Evolutionary conservation across 2,797 vertebrate species (phyloP).

Genomic region (Adelosebastes latens): DNA sequence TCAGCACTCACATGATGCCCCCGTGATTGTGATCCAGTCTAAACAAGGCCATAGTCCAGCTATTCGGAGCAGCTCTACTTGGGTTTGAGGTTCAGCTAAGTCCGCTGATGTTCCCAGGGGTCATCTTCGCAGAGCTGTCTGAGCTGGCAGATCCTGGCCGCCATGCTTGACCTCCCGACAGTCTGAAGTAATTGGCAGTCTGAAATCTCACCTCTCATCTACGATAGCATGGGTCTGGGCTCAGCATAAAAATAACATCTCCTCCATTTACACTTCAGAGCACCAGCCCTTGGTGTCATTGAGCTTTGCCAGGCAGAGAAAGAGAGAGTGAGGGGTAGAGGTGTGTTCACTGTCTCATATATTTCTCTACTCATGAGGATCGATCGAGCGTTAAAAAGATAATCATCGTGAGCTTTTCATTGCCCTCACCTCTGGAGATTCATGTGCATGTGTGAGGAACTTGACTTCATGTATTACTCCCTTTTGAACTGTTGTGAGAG

Average conservation of each 20-base stretch:
- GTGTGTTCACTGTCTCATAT: background rate
- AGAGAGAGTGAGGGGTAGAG: background rate
- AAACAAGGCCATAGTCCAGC: slow-evolving; percentile 3
- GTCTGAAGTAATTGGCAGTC: slow-evolving; percentile 63
- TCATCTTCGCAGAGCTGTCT: slow-evolving; percentile 25
- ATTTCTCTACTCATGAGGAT: background rate
- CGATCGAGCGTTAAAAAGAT: background rate
- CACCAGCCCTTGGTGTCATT: background rate
- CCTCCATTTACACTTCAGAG: slow-evolving; percentile 35
- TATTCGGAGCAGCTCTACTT: slow-evolving; percentile 8
- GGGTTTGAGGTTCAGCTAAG: slow-evolving; percentile 40
- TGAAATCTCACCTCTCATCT: slow-evolving; percentile 59
- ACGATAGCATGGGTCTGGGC: slow-evolving; percentile 28
- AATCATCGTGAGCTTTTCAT: background rate
- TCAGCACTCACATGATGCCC: background rate
- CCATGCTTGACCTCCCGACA: slow-evolving; percentile 51
- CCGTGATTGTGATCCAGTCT: background rate
- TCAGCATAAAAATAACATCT: slow-evolving; percentile 54
- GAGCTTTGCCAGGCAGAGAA: background rate
- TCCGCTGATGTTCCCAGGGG: slow-evolving; percentile 28
- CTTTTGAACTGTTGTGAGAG: background rate
- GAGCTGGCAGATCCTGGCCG: slow-evolving; percentile 42
- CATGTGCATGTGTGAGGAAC: background rate
- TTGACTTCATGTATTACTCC: background rate
- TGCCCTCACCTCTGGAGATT: background rate